Conservation (phyloP, 30 jellyfish, hydroid and myxozoan genomes). For the Aurelia sp. region DNA sequence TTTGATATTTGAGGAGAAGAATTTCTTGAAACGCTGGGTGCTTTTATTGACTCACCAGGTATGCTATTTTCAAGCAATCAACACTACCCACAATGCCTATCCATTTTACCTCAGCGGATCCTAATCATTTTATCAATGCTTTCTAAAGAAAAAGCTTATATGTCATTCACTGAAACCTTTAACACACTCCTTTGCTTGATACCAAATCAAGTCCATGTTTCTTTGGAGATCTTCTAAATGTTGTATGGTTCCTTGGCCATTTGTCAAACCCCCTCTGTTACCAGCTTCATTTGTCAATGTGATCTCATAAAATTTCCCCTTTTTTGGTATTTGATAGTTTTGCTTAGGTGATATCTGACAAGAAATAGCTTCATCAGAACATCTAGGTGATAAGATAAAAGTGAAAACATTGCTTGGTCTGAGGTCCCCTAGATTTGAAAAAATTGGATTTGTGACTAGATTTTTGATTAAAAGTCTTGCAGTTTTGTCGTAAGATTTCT, state of each 20-base stretch:
- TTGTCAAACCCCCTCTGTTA: not conserved
- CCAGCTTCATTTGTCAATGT: slow-evolving; percentile 30
- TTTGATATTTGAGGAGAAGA: too few relatives aligned
- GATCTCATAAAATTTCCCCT: slow-evolving; percentile 34
- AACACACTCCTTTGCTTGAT: slow-evolving; percentile 20
- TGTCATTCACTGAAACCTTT: slow-evolving; percentile 29
- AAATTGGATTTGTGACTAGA: slow-evolving; percentile 8
- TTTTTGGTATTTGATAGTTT: slow-evolving; percentile 8
- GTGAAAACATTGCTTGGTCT: slow-evolving; percentile 36
- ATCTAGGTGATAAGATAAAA: slow-evolving; percentile 39
- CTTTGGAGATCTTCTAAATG: slow-evolving; percentile 10
- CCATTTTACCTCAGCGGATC: not conserved
- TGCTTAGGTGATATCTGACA: slow-evolving; percentile 26
- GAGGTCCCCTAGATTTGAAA: slow-evolving; percentile 34
- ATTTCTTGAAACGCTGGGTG: too few relatives aligned
- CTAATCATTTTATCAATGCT: not conserved
- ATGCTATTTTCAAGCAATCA: too few relatives aligned
- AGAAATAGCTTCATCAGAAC: not conserved
- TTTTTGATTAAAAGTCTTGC: slow-evolving; percentile 5
- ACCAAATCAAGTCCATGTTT: slow-evolving; percentile 46
- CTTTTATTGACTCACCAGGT: too few relatives aligned
- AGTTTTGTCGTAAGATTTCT: not conserved
- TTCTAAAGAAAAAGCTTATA: not conserved
- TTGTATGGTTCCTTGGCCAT: not conserved
- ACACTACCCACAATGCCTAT: not conserved